Base-by-base conservation (phyloP, 2,113 vertebrate genomes). In the Rafetus swinhoei region DNA sequence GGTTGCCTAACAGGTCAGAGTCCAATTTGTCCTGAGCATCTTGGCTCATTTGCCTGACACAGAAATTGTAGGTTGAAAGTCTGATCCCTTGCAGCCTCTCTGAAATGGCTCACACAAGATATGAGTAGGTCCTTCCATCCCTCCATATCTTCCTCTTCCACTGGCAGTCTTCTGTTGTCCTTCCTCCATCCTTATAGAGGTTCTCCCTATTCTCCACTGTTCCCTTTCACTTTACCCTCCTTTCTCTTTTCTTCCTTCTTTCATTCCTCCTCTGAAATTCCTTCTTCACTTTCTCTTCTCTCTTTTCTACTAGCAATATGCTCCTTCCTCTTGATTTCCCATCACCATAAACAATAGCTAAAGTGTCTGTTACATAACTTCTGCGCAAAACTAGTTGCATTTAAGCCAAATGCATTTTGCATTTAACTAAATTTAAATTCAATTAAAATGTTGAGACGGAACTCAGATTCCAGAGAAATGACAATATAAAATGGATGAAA, bases 41-140 rank as follows among this genome's bases (percentile, higher is more conserved):
- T 25, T 77, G 74, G 10, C 12, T 77, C 12, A 77, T 25, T 35
- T 77, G 12, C 74, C 74, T 77, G 11, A 3, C 74, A 77, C 19
- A 13, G 39, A 76, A 77, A 77, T 77, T 72, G 65, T 15, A 39
- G 39, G 39, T 0, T 79, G 56, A 39, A 0, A 0, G 60, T 90
- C 39, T 85, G 32, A 29, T 60, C 39, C 32, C 60, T 52, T 50
- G 27, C 56, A 88, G 87, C 53, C 4, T 6, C 80, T 0, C 25
- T 50, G 21, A 86, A 92, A 74, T 8, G 15, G 25, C 2, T 88
- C 19, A 69, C 7, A 45, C 22, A 77, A 45, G 22, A 77, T 22
- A 25, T 50, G 74, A 77, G 39, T 7, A 15, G 22, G 22, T 39
- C 22, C 35, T 12, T 21, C 22, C 74, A 77, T 50, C 7, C 74